A percentile compares a stretch with the other conserved stretches of the same genome.
Evolutionary conservation across 2,888 invertebrate species (phyloP).

Genomic region (Hybos culiciformis): DNA sequence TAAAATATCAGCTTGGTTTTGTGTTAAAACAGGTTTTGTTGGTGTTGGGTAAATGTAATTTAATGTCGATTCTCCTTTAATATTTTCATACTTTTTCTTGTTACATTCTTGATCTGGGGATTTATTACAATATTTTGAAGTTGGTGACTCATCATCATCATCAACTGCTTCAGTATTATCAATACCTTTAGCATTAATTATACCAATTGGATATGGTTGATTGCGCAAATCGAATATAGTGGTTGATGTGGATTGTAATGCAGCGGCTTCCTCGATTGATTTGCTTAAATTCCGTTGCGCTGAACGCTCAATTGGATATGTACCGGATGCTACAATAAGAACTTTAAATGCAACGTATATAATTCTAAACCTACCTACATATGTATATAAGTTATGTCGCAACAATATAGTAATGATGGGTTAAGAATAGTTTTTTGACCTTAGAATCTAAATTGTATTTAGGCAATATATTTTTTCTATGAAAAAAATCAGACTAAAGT

Average conservation of each 20-base stretch:
- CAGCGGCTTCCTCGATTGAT: constrained; percentile 32
- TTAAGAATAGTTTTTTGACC: no score
- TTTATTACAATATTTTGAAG: background rate
- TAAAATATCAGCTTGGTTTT: constrained; percentile 14
- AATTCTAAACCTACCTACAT: no score
- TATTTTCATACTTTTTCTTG: constrained; percentile 3
- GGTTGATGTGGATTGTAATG: constrained; percentile 8
- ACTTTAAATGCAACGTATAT: no score
- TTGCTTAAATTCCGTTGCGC: constrained; percentile 36
- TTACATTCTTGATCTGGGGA: background rate
- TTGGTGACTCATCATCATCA: background rate
- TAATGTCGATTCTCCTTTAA: constrained; percentile 18
- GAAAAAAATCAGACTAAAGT: no score
- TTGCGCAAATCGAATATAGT: background rate
- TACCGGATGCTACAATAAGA: no score
- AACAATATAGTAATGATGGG: no score
- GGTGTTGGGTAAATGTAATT: constrained; percentile 23
- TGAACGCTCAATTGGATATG: constrained; percentile 29
- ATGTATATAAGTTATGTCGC: no score
- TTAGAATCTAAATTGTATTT: no score
- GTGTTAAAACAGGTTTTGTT: constrained; percentile 25
- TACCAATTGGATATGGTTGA: background rate
- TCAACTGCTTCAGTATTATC: no score
- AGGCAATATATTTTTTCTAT: no score
- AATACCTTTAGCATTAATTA: background rate